Percentiles rank a stretch among this genome's conserved stretches.
phyloP scores from a whole-genome alignment of 2,113 vertebrate genomes.

The Tricholaema leucomelas region DNA sequence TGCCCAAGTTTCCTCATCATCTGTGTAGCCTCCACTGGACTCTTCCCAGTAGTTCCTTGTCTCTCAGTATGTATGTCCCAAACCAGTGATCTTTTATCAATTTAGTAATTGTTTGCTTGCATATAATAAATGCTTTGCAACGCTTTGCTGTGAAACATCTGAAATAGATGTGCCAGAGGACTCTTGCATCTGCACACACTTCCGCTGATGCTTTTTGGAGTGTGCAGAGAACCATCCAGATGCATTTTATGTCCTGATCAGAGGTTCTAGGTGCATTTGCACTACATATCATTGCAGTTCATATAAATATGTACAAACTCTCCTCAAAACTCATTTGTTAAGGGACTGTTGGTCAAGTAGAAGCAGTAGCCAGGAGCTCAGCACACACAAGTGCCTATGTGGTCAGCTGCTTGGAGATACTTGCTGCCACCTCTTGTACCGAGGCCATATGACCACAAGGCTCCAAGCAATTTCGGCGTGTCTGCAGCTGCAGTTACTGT shows the following conservation, averaged over 20 bases:
- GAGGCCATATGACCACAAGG: background rate
- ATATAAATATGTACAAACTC: background rate
- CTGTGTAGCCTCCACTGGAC: too few species aligned
- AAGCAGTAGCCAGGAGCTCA: background rate
- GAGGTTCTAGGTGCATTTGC: background rate
- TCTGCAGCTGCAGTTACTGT: background rate
- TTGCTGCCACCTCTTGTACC: background rate
- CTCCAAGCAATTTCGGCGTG: background rate
- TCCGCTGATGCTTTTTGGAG: background rate
- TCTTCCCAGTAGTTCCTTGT: too few species aligned
- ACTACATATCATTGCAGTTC: background rate
- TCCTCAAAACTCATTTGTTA: background rate
- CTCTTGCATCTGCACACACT: rapidly evolving
- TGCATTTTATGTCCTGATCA: background rate
- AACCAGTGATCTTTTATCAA: background rate
- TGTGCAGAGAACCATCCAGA: background rate
- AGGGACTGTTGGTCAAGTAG: background rate
- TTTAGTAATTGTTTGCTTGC: background rate
- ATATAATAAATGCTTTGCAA: background rate
- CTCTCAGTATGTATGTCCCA: background rate
- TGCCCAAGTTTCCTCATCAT: too few species aligned
- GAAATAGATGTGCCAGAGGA: background rate
- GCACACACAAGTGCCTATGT: background rate
- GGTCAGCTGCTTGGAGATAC: background rate
- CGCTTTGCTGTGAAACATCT: rapidly evolving